phyloP scores from a whole-genome alignment of 2,888 invertebrate genomes.

The Microctonus aethiopoides region DNA sequence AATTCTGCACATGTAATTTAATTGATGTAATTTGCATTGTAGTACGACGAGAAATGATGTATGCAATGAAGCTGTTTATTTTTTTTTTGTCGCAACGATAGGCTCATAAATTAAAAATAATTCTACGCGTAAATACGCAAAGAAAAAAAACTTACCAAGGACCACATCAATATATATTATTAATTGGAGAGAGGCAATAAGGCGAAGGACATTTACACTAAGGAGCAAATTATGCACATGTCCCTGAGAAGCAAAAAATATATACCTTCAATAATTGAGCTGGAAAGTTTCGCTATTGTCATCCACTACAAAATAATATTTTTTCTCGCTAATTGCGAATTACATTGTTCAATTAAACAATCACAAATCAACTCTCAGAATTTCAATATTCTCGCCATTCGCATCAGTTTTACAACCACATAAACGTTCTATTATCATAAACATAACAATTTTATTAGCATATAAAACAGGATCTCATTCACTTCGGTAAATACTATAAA shows the following conservation, averaged over 20 bases:
- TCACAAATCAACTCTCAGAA: neutral
- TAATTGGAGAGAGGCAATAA: conserved; percentile 29
- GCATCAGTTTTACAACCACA: neutral
- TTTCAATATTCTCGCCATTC: neutral
- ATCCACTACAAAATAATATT: neutral
- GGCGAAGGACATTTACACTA: conserved; percentile 15
- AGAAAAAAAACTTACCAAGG: conserved; percentile 21
- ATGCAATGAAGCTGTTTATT: conserved; percentile 5
- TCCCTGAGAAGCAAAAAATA: neutral
- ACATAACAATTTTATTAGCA: neutral
- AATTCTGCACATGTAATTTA: too few species aligned
- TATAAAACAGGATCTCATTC: neutral
- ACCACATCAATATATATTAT: conserved; percentile 16
- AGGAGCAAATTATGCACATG: neutral
- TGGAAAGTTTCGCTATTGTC: neutral
- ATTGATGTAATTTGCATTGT: neutral
- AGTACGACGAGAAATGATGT: neutral
- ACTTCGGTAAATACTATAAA: too few species aligned
- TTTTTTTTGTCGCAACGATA: neutral
- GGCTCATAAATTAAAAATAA: conserved; percentile 13
- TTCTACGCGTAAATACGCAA: neutral
- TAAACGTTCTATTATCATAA: neutral
- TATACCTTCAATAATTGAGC: neutral
- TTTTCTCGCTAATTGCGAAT: neutral
- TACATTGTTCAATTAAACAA: neutral